Evolutionary conservation across 1,140 invertebrate species (phyloP).

Genomic region (Brachystomella parvula): DNA sequence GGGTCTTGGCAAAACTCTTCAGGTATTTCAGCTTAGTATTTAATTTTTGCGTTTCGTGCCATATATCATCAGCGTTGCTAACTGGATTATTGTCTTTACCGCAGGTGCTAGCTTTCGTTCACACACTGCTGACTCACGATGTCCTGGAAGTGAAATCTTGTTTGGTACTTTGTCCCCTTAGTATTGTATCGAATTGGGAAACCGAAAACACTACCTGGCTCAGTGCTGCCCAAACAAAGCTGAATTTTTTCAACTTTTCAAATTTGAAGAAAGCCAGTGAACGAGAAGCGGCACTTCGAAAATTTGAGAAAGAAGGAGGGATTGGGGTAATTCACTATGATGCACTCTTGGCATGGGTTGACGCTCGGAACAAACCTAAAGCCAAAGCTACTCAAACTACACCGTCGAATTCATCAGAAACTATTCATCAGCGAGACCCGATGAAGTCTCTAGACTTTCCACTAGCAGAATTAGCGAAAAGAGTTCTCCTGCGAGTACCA

Average conservation of each 20-base stretch:
- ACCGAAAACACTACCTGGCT: constrained; percentile 89
- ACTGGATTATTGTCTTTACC: not conserved
- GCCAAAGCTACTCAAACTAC: too few relatives aligned
- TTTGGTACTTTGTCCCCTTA: constrained; percentile 86
- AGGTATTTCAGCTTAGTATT: constrained; percentile 41
- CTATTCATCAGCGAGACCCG: too few relatives aligned
- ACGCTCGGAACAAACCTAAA: too few relatives aligned
- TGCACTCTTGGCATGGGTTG: constrained; percentile 79
- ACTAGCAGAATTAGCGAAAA: constrained; percentile 52
- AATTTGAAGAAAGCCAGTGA: constrained; percentile 57
- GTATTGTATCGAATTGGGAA: constrained; percentile 91
- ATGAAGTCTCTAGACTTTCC: too few relatives aligned
- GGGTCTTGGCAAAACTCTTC: constrained; percentile 58
- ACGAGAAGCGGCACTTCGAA: constrained; percentile 59
- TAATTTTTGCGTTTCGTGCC: not conserved
- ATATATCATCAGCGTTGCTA: not conserved
- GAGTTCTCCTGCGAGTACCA: constrained; percentile 62
- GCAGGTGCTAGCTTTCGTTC: constrained; percentile 64
- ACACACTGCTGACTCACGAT: constrained; percentile 69
- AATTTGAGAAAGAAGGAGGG: constrained; percentile 76
- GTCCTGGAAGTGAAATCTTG: constrained; percentile 63
- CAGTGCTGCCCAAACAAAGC: constrained; percentile 54
- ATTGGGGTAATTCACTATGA: constrained; percentile 94
- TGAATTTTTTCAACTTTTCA: constrained; percentile 48
- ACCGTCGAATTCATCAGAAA: too few relatives aligned